Evolutionary conservation across 1,140 invertebrate species (phyloP), one percentile per base, ranked within the genome.

Genomic region (Heterodera carotae): DNA sequence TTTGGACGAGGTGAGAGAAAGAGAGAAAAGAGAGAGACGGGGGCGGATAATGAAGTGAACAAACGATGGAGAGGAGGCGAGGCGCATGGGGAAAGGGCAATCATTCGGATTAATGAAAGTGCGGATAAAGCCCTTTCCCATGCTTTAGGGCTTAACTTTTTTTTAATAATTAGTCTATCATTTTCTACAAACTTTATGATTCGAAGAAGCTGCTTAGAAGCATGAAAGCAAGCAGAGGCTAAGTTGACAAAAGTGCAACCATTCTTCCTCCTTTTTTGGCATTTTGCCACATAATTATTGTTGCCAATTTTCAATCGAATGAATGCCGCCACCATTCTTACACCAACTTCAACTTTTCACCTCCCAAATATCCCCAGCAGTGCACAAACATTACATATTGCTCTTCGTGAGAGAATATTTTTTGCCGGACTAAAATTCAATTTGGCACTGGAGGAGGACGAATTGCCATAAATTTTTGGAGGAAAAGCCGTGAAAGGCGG

Each of bases 1-100:
- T 73, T 56, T 85, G n/a, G 82, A 86, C 73, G 80, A 85, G 80
- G 84, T 85, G 75, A 56, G 39, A 27, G 25, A 7, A 56, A 4
- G 10, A 56, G 4, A 73, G 27, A 59, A 73, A 6, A 12, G 48
- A 22, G 15, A 22, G 48, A 22, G 48, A 1, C 0, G 18, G 48
- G 48, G 6, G 1, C 12, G 15, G 48, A n/a, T n/a, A n/a, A n/a
- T n/a, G n/a, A n/a, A 18, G 4, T 53, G 48, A 18, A 2, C 0
- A 1, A 22, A 4, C 4, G 5, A 3, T 12, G 48, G 48, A 22
- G 15, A 53, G 18, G 22, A 18, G 8, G 15, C 48, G 18, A 53
- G 12, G 18, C 18, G 12, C 12, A 53, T 10, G 0, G 18, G 48
- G 48, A 8, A 10, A 39, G 39, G 39, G n/a, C 59, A 62, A 10